Conservation (phyloP, 2,113 vertebrate species). For the Burhinus oedicnemus region DNA sequence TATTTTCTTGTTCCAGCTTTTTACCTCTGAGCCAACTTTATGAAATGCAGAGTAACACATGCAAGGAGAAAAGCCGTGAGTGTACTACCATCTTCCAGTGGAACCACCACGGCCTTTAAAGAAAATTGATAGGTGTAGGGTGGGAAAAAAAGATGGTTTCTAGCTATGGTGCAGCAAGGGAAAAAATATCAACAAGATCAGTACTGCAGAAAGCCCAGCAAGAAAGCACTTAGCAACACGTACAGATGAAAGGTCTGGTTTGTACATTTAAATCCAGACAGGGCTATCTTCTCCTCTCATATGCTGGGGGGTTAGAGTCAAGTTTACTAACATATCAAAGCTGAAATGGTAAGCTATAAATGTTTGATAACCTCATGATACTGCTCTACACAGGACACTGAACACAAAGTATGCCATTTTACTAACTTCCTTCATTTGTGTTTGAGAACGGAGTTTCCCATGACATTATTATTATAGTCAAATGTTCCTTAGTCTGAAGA, state of each 20-base stretch:
- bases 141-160: background rate
- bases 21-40: conserved; percentile 4
- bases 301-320: background rate
- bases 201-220: background rate
- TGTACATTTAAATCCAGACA: background rate
- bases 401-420: background rate
- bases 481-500: background rate
- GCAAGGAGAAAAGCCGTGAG: background rate
- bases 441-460: background rate
- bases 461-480: background rate
- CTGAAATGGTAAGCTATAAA: background rate
- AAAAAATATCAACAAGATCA: background rate
- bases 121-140: background rate
- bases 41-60: background rate
- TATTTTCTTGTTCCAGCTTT: conserved; percentile 17
- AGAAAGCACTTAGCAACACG: background rate
- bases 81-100: background rate
- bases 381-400: background rate
- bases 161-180: background rate
- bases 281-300: background rate
- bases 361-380: background rate
- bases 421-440: background rate
- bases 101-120: background rate
- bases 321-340: background rate
- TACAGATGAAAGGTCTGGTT: background rate